Conservation (phyloP, 2,888 invertebrate genomes). For the Drosophila monieri region DNA sequence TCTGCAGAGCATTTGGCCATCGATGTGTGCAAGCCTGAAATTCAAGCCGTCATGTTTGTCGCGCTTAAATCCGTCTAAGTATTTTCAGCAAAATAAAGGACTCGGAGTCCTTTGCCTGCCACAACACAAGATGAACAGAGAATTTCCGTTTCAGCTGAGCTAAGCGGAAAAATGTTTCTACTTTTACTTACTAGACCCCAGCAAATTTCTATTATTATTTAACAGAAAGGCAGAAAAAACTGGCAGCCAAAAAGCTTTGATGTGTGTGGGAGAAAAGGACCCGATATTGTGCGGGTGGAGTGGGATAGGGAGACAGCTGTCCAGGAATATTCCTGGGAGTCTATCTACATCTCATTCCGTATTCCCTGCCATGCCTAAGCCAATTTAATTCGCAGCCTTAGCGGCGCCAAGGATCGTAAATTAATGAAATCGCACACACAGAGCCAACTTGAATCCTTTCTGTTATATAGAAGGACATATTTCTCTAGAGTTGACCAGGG, state of each 20-base stretch:
- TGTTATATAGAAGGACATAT: slow-evolving; percentile 32
- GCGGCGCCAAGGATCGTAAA: slow-evolving; percentile 68
- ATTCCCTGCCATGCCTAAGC: slow-evolving; percentile 60
- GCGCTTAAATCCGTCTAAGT: slow-evolving; percentile 77
- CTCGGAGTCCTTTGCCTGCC: slow-evolving; percentile 41
- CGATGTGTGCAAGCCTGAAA: neutral
- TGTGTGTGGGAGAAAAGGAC: slow-evolving; percentile 24
- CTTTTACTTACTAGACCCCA: slow-evolving; percentile 59
- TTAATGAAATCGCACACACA: slow-evolving; percentile 74
- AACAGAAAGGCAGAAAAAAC: slow-evolving; percentile 47
- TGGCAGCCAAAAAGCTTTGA: slow-evolving; percentile 41
- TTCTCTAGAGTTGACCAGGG: slow-evolving; percentile 40
- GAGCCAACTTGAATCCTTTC: slow-evolving; percentile 67
- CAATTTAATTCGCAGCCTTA: slow-evolving; percentile 70
- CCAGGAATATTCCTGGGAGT: slow-evolving; percentile 15
- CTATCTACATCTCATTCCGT: slow-evolving; percentile 49
- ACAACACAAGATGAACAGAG: slow-evolving; percentile 55
- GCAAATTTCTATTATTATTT: slow-evolving; percentile 75
- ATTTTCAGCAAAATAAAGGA: slow-evolving; percentile 60
- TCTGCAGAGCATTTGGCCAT: slow-evolving; percentile 6
- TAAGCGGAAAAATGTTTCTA: slow-evolving; percentile 74
- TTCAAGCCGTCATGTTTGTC: slow-evolving; percentile 63
- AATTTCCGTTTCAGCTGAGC: slow-evolving; percentile 79
- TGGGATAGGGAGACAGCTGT: neutral
- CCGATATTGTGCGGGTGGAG: neutral